These are phyloP conservation scores for Drosophila navojoa DNA, from an alignment of 1,140 invertebrate species.

Conservation along the genomic window DNA sequence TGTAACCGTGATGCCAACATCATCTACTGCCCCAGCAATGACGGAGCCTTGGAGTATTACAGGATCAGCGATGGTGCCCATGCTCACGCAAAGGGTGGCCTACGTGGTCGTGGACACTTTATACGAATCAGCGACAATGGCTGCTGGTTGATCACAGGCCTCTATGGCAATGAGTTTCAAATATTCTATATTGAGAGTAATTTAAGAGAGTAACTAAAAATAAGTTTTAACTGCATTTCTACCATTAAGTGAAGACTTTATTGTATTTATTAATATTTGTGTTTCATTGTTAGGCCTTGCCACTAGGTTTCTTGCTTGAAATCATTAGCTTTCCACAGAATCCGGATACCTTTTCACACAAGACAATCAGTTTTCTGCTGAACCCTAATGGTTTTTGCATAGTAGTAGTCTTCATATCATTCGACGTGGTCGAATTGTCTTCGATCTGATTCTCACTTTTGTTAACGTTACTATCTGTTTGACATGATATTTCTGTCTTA, in stretches of 20 bases:
- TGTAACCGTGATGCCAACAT: conserved; percentile 67
- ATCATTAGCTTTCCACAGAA: too few relatives aligned
- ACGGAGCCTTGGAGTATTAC: conserved; percentile 73
- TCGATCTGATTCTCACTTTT: too few relatives aligned
- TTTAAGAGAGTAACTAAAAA: not conserved
- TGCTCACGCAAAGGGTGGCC: conserved; percentile 58
- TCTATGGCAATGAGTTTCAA: conserved; percentile 75
- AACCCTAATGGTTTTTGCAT: too few relatives aligned
- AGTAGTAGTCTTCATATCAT: too few relatives aligned
- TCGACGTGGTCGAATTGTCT: too few relatives aligned
- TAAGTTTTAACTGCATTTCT: too few relatives aligned
- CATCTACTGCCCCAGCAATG: conserved; percentile 68
- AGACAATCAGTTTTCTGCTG: too few relatives aligned
- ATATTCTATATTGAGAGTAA: conserved; percentile 60
- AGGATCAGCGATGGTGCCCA: conserved; percentile 66
- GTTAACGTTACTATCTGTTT: too few relatives aligned
- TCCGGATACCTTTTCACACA: too few relatives aligned
- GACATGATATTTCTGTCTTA: too few relatives aligned
- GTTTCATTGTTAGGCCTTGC: not conserved
- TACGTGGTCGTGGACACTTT: conserved; percentile 70
- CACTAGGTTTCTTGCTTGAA: not conserved
- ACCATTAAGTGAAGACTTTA: too few relatives aligned
- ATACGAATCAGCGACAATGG: conserved; percentile 77
- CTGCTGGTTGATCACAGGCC: conserved; percentile 71
- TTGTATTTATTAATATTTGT: too few relatives aligned